Evolutionary conservation across 2,113 vertebrate genomes (phyloP), one percentile per base, ranked within the genome.

Genomic region (Campylomormyrus tamandua): DNA sequence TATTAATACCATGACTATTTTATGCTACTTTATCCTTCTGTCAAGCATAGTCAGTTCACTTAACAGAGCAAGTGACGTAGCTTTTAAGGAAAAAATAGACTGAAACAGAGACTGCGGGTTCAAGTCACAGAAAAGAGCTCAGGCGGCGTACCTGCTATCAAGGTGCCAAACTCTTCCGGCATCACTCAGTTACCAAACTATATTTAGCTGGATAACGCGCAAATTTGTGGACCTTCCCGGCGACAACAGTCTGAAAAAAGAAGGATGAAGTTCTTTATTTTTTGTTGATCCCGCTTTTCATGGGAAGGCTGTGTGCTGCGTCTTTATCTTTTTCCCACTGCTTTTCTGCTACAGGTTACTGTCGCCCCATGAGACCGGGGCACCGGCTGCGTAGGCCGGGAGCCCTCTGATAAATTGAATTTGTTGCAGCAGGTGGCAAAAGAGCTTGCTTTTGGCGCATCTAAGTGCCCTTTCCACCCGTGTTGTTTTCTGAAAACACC

Each of bases 1-100:
- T 84, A 84, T 84, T 84, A 84, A 84, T 48, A 84, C 83, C 83
- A 48, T 42, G 24, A 84, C 24, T 45, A 84, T 84, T 80, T 84
- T 84, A 84, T 84, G 83, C 19, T 48, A 84, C 83, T 84, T 11
- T 84, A 84, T 48, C 39, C 24, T 48, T 84, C 83, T 84, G 46
- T 84, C 39, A 45, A 48, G 83, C 42, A 84, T 84, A n/a, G 83
- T 84, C 83, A 45, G 42, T 48, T 48, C 83, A 84, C 83, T 84
- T 84, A 84, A 46, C 83, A 84, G 45, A 48, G 39, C 24, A 46
- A 42, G 19, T 48, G 83, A 48, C 45, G 83, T 48, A 42, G 45
- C 11, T 46, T 84, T 84, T 24, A 84, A 48, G 45, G 39, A 84
- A 80, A 77, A 80, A 80, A 80, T 80, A 80, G 74, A 42, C 70